These are phyloP conservation scores for Stenurella melanura DNA, from an alignment of 2,888 invertebrate genomes.

Conservation along the genomic window DNA sequence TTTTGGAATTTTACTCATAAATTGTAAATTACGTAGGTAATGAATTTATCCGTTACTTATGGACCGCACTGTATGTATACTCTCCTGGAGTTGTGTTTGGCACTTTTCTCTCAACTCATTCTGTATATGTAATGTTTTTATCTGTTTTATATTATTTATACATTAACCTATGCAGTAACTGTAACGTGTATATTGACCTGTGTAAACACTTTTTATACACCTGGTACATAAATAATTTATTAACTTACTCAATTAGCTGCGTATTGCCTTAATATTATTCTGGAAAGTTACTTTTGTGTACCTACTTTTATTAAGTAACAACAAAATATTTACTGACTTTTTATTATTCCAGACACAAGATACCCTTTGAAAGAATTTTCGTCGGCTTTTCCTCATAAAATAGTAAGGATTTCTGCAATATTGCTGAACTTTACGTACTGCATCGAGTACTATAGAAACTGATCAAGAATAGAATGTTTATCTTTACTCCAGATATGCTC, in stretches of 20 bases:
- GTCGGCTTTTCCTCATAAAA: conserved; percentile 16
- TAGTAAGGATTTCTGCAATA: conserved; percentile 20
- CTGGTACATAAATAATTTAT: no score
- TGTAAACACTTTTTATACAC: no score
- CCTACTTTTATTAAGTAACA: not conserved
- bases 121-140: no score
- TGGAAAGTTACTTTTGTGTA: not conserved
- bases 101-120: no score
- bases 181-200: no score
- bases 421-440: not conserved
- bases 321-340: conserved; percentile 1
- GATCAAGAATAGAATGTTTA: conserved; percentile 36
- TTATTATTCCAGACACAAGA: conserved; percentile 21
- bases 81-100: no score
- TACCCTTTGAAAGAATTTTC: conserved; percentile 8
- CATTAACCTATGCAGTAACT: no score
- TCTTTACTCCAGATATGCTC: conserved; percentile 17
- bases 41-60: no score
- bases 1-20: no score
- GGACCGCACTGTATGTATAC: no score
- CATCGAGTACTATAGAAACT: conserved; percentile 32
- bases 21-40: no score
- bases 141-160: no score
- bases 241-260: not conserved
- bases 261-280: not conserved